A percentile compares a stretch with the other conserved stretches of the same genome.
Evolutionary conservation across 1,140 invertebrate species (phyloP).

Genomic region (Lerema accius): DNA sequence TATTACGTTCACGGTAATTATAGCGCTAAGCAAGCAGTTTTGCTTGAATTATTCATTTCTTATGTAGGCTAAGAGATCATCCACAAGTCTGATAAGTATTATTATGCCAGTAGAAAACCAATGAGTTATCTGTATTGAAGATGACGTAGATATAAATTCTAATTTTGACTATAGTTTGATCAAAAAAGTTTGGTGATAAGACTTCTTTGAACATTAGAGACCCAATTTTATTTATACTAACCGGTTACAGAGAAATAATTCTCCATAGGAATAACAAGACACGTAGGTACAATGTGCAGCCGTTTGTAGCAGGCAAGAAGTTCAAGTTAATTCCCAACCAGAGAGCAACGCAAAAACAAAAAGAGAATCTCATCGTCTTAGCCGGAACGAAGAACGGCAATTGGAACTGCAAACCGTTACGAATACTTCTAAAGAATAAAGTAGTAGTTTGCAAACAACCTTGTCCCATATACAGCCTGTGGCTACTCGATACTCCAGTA

Average conservation of each 20-base stretch:
- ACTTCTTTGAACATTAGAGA: too few species aligned
- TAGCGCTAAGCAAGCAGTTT: not conserved
- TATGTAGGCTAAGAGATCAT: not conserved
- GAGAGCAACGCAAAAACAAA: slow-evolving; percentile 7
- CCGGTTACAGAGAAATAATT: too few species aligned
- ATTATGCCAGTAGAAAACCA: too few species aligned
- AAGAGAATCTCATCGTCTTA: slow-evolving; percentile 8
- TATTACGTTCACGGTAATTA: slow-evolving; percentile 4
- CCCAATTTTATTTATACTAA: too few species aligned
- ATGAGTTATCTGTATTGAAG: too few species aligned
- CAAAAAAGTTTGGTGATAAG: too few species aligned
- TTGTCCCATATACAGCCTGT: slow-evolving; percentile 45
- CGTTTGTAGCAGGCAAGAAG: not conserved
- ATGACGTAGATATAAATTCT: too few species aligned
- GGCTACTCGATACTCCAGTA: slow-evolving; percentile 45
- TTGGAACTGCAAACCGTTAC: slow-evolving; percentile 19
- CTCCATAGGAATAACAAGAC: too few species aligned
- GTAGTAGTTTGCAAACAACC: slow-evolving; percentile 41
- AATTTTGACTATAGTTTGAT: too few species aligned
- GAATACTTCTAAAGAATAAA: slow-evolving; percentile 28
- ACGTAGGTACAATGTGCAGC: too few species aligned
- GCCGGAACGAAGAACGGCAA: slow-evolving; percentile 19
- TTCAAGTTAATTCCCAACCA: slow-evolving; percentile 1
- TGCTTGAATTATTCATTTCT: not conserved
- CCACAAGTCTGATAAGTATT: too few species aligned